Conservation (phyloP, 1,140 invertebrate genomes). For the Paraescarpia echinospica region DNA sequence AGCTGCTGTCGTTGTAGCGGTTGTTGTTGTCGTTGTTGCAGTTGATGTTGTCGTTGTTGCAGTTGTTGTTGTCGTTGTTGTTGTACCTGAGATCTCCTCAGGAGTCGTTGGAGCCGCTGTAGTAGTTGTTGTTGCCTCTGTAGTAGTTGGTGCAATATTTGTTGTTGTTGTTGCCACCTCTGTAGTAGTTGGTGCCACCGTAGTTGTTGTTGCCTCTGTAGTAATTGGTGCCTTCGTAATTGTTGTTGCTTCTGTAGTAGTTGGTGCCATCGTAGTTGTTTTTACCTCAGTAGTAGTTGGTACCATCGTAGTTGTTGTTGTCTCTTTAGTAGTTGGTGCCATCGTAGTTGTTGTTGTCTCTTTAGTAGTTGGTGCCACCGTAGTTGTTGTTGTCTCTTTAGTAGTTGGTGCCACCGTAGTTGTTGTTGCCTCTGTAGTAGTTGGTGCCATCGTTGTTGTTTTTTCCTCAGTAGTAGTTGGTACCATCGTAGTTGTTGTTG, state of each 20-base stretch:
- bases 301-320: background rate
- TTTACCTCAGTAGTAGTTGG: background rate
- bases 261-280: background rate
- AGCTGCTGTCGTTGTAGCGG: background rate
- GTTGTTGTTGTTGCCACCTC: background rate
- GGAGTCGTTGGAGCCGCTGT: background rate
- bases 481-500: background rate
- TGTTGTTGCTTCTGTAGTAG: background rate
- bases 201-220: background rate
- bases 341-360: background rate
- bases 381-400: background rate
- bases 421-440: background rate
- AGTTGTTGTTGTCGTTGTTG: background rate
- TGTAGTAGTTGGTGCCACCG: background rate
- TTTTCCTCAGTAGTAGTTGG: background rate
- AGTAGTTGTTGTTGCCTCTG: background rate
- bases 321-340: background rate
- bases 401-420: background rate
- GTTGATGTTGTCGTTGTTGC: background rate
- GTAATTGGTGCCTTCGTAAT: background rate
- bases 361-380: background rate
- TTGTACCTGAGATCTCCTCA: background rate
- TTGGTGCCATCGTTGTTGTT: background rate
- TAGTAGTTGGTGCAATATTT: background rate
- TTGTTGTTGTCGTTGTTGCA: background rate